phyloP scores from a whole-genome alignment of 2,888 invertebrate species.

The Brachypalpus laphriformis region DNA sequence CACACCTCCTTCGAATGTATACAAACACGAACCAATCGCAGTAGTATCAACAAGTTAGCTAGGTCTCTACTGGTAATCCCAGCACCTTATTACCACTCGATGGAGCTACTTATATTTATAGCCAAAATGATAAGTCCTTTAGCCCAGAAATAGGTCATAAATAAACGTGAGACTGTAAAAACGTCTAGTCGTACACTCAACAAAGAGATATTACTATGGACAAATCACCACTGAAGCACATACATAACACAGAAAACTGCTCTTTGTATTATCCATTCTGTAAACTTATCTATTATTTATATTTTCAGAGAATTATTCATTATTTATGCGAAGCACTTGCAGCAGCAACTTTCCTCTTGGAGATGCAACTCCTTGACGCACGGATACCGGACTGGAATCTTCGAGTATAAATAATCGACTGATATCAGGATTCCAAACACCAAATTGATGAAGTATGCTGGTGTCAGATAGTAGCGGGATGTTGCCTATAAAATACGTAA shows the following conservation, averaged over 20 bases:
- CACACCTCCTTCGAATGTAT: neutral
- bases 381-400: constrained; percentile 38
- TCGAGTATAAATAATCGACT: constrained; percentile 56
- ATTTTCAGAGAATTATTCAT: constrained; percentile 9
- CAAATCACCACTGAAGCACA: neutral
- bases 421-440: constrained; percentile 38
- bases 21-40: neutral
- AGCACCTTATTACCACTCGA: neutral
- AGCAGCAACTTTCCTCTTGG: neutral
- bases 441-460: constrained; percentile 40
- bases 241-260: neutral
- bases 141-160: constrained; percentile 26
- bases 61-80: neutral
- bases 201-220: neutral
- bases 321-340: constrained; percentile 29
- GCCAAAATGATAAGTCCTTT: constrained; percentile 17
- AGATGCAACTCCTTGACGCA: neutral
- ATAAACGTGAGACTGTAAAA: constrained; percentile 16
- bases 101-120: constrained; percentile 38
- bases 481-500: constrained; percentile 69
- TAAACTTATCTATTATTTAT: constrained; percentile 13
- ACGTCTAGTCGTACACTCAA: constrained; percentile 2
- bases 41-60: constrained; percentile 56
- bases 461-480: constrained; percentile 19
- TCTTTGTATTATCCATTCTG: neutral